phyloP scores from a whole-genome alignment of 2,888 invertebrate genomes.

The Nemapogon koenigi region DNA sequence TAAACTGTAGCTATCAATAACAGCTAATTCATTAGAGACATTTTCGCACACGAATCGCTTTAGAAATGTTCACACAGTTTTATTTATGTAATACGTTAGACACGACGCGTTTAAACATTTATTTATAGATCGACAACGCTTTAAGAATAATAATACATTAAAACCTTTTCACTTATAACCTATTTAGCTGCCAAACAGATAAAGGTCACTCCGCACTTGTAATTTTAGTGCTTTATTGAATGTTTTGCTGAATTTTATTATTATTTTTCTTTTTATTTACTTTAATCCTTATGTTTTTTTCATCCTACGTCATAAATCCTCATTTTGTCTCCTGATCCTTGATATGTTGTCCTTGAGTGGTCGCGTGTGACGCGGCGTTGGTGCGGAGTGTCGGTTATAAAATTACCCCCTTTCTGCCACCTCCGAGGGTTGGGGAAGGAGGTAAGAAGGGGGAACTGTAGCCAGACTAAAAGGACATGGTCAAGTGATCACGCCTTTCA shows the following conservation, averaged over 20 bases:
- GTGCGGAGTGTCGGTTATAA: constrained; percentile 7
- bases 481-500: constrained; percentile 27
- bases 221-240: constrained; percentile 22
- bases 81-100: too few species aligned
- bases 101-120: too few species aligned
- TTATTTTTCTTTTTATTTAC: too few species aligned
- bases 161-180: too few species aligned
- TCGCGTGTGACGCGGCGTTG: constrained; percentile 7
- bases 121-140: too few species aligned
- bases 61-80: too few species aligned
- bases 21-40: background rate
- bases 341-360: constrained; percentile 4
- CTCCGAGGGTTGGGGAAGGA: constrained; percentile 20
- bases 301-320: too few species aligned
- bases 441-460: constrained; percentile 15
- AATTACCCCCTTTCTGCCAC: background rate
- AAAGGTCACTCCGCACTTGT: constrained; percentile 23
- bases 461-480: constrained; percentile 28
- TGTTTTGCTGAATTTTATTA: constrained; percentile 5
- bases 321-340: too few species aligned
- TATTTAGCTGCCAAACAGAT: too few species aligned
- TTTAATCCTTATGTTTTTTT: too few species aligned
- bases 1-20: constrained; percentile 5
- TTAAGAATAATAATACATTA: too few species aligned
- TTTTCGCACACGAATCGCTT: constrained; percentile 13